These are phyloP conservation scores for Periphyllus acericola DNA, from an alignment of 2,888 invertebrate species.

Conservation along the genomic window DNA sequence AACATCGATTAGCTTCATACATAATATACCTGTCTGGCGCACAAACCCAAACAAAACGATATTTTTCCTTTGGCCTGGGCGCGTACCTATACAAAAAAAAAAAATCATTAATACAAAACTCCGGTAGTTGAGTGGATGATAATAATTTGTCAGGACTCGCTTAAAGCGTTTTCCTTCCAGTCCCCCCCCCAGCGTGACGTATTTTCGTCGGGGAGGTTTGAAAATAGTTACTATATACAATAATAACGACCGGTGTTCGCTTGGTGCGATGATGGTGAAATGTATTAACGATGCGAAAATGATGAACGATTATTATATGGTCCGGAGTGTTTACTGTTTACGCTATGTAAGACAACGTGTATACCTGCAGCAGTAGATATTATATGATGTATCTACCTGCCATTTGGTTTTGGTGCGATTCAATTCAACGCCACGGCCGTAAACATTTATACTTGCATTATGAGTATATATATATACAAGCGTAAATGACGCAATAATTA, in stretches of 20 bases:
- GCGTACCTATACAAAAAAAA: constrained; percentile 15
- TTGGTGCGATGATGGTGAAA: constrained; percentile 22
- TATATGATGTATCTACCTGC: not conserved
- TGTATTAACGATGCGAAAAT: constrained; percentile 52
- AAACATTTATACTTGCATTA: not conserved
- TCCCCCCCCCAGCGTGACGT: constrained; percentile 42
- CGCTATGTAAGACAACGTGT: not conserved
- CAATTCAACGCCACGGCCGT: not conserved
- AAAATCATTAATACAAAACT: constrained; percentile 61
- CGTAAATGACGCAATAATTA: not conserved
- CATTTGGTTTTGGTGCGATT: not conserved
- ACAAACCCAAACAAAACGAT: constrained; percentile 58
- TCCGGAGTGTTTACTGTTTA: not conserved
- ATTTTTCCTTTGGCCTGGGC: constrained; percentile 14
- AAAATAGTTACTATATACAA: constrained; percentile 22
- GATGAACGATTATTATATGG: constrained; percentile 44
- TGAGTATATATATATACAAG: not conserved
- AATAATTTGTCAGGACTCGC: constrained; percentile 57
- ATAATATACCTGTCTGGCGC: constrained; percentile 47
- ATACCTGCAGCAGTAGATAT: not conserved
- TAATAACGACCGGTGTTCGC: constrained; percentile 7
- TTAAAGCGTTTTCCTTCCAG: constrained; percentile 23
- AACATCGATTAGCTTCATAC: constrained; percentile 58
- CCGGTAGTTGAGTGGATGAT: constrained; percentile 60
- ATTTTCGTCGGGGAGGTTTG: constrained; percentile 39